Conservation (phyloP, 2,797 vertebrate species). For the Psittacula echo region DNA sequence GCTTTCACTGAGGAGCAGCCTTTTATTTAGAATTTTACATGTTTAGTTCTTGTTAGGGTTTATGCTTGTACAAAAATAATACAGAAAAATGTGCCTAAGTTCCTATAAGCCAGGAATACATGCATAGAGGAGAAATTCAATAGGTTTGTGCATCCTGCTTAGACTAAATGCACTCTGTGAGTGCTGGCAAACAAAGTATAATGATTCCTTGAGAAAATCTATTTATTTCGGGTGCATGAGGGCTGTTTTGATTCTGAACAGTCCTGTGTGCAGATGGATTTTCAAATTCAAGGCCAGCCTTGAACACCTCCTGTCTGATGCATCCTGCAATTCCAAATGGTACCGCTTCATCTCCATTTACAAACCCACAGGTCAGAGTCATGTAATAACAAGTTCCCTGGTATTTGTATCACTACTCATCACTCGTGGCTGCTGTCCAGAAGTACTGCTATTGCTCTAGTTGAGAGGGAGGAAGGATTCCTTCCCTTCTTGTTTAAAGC, state of each 20-base stretch:
- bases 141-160: neutral
- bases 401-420: neutral
- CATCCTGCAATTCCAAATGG: neutral
- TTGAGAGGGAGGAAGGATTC: neutral
- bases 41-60: neutral
- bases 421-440: neutral
- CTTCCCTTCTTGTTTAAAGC: neutral
- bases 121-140: accelerated
- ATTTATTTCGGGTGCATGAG: neutral
- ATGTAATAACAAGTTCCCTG: neutral
- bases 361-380: neutral
- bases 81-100: neutral
- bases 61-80: neutral
- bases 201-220: neutral
- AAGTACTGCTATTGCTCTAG: neutral
- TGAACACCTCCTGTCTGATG: neutral
- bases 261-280: neutral
- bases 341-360: neutral
- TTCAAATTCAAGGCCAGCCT: neutral
- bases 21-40: neutral
- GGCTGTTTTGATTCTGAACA: neutral
- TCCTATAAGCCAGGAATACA: neutral
- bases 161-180: neutral
- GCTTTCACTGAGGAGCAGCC: neutral
- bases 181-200: neutral